A percentile compares a stretch with the other conserved stretches of the same genome.
These are phyloP conservation scores for Watsonalla cultraria DNA, from an alignment of 2,888 invertebrate species.

Conservation along the genomic window DNA sequence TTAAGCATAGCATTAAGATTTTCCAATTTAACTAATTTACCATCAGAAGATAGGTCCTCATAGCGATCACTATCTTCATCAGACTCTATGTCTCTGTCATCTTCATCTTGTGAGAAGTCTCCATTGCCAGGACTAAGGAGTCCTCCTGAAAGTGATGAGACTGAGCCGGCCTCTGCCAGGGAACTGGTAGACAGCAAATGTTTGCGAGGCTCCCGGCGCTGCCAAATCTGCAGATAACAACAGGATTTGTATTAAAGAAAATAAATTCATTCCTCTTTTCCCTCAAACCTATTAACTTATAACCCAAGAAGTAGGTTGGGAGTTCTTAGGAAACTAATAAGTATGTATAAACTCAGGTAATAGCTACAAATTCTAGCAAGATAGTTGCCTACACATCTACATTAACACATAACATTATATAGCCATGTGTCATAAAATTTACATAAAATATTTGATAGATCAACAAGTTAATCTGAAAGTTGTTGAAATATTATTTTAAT, in stretches of 20 bases:
- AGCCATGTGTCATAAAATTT: not conserved
- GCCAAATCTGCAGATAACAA: constrained; percentile 82
- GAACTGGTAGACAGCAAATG: constrained; percentile 92
- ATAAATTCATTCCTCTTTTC: too few species aligned
- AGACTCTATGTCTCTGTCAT: constrained; percentile 83
- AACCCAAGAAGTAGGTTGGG: not conserved
- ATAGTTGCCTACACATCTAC: too few species aligned
- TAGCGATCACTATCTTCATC: constrained; percentile 93
- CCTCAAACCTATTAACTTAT: not conserved
- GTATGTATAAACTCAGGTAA: not conserved
- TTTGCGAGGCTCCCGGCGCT: constrained; percentile 90
- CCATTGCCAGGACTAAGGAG: constrained; percentile 90
- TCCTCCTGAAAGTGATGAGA: constrained; percentile 89
- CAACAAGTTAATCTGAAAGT: too few species aligned
- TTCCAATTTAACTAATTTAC: constrained; percentile 36
- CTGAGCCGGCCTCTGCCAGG: constrained; percentile 90
- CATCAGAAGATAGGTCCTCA: constrained; percentile 91
- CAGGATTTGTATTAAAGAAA: not conserved
- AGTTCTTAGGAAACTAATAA: not conserved
- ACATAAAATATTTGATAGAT: not conserved
- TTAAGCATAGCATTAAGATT: too few species aligned
- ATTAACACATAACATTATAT: too few species aligned
- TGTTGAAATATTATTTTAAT: too few species aligned
- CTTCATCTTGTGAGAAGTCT: constrained; percentile 89
- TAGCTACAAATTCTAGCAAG: too few species aligned